Evolutionary conservation across 2,113 vertebrate species (phyloP).

Genomic region (Ascaphus truei): DNA sequence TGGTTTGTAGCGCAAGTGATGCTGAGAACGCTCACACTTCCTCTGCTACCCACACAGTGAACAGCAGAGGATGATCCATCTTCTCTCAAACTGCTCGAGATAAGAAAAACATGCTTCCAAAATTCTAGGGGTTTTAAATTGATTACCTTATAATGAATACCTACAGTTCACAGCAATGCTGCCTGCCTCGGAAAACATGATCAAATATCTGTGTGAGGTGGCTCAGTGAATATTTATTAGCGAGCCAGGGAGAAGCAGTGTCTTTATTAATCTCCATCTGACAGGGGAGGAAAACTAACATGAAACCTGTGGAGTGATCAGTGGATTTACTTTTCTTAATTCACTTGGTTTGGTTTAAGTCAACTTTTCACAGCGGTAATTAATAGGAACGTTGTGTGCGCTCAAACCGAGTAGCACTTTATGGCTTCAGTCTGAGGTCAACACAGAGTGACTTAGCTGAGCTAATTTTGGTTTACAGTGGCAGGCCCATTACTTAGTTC

Average conservation of each 20-base stretch:
- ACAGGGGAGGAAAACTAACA: slow-evolving; percentile 37
- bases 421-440: slow-evolving; percentile 26
- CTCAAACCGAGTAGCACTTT: slow-evolving; percentile 30
- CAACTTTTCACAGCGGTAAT: slow-evolving; percentile 36
- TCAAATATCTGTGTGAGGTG: slow-evolving; percentile 34
- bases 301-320: slow-evolving; percentile 36
- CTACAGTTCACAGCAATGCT: slow-evolving; percentile 27
- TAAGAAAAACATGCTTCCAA: slow-evolving; percentile 28
- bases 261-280: slow-evolving; percentile 43
- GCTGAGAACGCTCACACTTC: slow-evolving; percentile 6
- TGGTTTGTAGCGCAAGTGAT: slow-evolving; percentile 16
- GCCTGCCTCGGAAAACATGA: slow-evolving; percentile 34
- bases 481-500: not conserved
- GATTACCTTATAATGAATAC: slow-evolving; percentile 27
- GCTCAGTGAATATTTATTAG: slow-evolving; percentile 44
- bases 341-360: slow-evolving; percentile 43
- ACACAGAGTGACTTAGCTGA: slow-evolving; percentile 3
- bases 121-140: slow-evolving; percentile 22
- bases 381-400: slow-evolving; percentile 27
- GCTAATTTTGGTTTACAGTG: slow-evolving; percentile 13
- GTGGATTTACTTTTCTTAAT: slow-evolving; percentile 42
- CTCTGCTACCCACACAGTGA: slow-evolving; percentile 5
- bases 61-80: not conserved
- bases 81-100: not conserved
- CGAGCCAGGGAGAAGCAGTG: slow-evolving; percentile 33